Evolutionary conservation across 1,140 invertebrate genomes (phyloP).

Genomic region (Megathymus violae): DNA sequence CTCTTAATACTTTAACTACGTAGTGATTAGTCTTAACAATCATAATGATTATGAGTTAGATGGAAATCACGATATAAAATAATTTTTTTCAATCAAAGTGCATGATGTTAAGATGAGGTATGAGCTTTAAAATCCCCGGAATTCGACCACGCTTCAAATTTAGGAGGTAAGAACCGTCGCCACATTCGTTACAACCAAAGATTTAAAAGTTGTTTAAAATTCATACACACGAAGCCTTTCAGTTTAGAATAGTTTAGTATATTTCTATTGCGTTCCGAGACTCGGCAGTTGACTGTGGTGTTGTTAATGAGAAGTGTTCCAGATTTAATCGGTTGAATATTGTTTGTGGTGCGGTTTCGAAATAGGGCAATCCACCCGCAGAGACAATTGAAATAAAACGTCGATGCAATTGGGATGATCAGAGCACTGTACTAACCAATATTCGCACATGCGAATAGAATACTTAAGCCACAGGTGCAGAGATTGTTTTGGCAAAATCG

Average conservation of each 20-base stretch:
- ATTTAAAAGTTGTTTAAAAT: too few species aligned
- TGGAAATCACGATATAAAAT: too few species aligned
- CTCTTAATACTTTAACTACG: too few species aligned
- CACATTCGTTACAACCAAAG: too few species aligned
- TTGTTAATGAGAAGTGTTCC: constrained; percentile 42
- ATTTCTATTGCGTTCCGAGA: constrained; percentile 16
- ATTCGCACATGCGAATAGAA: constrained; percentile 46
- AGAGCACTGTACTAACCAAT: neutral
- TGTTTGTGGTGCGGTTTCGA: constrained; percentile 64
- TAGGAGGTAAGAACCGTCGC: too few species aligned
- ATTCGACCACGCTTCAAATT: too few species aligned
- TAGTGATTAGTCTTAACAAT: too few species aligned
- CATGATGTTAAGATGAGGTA: too few species aligned
- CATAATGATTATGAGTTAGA: too few species aligned
- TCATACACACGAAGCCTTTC: too few species aligned
- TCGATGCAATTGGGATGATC: constrained; percentile 45
- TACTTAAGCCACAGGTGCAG: constrained; percentile 45
- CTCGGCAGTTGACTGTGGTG: constrained; percentile 21
- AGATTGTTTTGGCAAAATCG: constrained; percentile 46
- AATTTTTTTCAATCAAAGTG: too few species aligned
- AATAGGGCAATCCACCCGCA: constrained; percentile 77
- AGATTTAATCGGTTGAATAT: constrained; percentile 59
- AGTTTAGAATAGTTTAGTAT: neutral
- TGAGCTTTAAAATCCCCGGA: too few species aligned
- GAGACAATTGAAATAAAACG: constrained; percentile 79